Base-by-base conservation (phyloP, 2,888 invertebrate genomes). In the Crioceris asparagi region DNA sequence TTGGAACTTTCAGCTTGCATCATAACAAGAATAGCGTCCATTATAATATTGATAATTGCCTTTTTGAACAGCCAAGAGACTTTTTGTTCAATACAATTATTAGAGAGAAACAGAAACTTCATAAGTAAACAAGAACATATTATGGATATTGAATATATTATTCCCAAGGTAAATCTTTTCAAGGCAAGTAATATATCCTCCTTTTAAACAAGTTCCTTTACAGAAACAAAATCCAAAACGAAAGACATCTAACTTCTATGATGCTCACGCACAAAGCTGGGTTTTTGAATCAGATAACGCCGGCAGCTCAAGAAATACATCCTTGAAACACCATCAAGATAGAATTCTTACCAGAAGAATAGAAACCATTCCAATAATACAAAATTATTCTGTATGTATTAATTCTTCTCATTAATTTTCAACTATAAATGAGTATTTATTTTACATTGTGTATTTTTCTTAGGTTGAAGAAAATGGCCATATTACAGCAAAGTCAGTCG, bases 71-170 rank as follows among this genome's bases (percentile, higher is more conserved):
- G 64, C 44, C 69, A 70, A 53, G 60, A 69, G 31, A 59, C 68
- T 26, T 69, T 66, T 53, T 70, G 69, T 53, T 66, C 66, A 17
- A 64, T 68, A 57, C 65, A 67, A 50, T 55, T 56, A 38, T 51
- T 47, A 17, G 16, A 17, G 11, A 8, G 30, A 8, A 3, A 11
- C 23, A 49, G 50, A 27, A 52, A 50, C 42, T 42, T 48, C 29
- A 50, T 49, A 34, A 59, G 61, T 41, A 62, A 63, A 35, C 65
- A 64, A 50, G 65, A 66, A 50, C 65, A 65, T 51, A 62, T 66
- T 32, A 64, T 67, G 7, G 70, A 70, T 53, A 67, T 68, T 43
- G 70, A 70, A 53, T 70, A 70, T 56, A 68, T 70, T 46, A 67
- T 70, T 50, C 68, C 69, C 39, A 64, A 68, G 62, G 69, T 70